These are phyloP conservation scores for Petrolisthes manimaculis DNA, from an alignment of 2,888 invertebrate genomes.

Conservation along the genomic window DNA sequence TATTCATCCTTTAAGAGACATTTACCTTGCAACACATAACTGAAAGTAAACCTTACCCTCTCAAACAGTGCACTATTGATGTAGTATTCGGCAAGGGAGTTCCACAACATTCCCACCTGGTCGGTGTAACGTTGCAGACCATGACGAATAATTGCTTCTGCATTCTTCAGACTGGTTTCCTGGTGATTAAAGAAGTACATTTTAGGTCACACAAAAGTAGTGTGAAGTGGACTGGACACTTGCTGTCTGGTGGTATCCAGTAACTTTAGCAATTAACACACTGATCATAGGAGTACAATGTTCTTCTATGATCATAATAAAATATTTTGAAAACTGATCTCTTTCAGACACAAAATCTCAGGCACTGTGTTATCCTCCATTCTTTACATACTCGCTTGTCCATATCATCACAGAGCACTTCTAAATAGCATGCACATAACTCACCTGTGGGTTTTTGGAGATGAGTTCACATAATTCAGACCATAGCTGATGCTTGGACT, in stretches of 20 bases:
- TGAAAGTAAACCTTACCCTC: conserved; percentile 74
- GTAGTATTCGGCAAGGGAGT: conserved; percentile 98
- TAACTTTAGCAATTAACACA: not conserved
- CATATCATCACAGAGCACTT: too few species aligned
- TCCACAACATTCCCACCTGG: conserved; percentile 97
- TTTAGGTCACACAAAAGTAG: too few species aligned
- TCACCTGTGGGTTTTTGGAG: conserved; percentile 91
- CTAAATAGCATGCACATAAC: not conserved
- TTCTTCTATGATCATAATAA: not conserved
- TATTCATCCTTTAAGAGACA: not conserved
- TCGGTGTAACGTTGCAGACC: conserved; percentile 95
- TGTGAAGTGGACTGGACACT: too few species aligned
- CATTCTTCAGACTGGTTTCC: conserved; percentile 64
- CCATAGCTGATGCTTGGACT: conserved; percentile 99
- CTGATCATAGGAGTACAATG: not conserved
- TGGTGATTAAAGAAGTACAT: not conserved
- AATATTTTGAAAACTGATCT: not conserved
- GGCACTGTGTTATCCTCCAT: too few species aligned
- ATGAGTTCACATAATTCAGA: conserved; percentile 98
- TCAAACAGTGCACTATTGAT: conserved; percentile 97
- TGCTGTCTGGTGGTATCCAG: too few species aligned
- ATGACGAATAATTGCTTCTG: conserved; percentile 89
- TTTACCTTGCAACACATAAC: not conserved
- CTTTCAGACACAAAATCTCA: not conserved
- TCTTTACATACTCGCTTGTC: not conserved